Base-by-base conservation (phyloP, 2,888 invertebrate genomes). In the Strigamia transsilvanica region DNA sequence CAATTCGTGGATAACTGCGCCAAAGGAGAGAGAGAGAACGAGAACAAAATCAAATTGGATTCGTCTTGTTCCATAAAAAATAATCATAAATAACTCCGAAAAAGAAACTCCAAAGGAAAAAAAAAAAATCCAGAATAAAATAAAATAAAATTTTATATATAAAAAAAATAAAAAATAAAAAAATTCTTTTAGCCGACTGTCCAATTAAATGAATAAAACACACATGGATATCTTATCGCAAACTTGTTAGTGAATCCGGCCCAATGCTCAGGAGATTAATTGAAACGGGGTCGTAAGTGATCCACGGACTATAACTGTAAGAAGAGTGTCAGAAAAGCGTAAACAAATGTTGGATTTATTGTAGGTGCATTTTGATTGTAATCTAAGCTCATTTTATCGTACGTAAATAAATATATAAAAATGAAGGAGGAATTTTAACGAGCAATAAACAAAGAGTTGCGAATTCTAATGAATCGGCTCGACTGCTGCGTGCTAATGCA, bases 21-120 rank as follows among this genome's bases (percentile, higher is more conserved):
- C 66, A 23, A 66, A 66, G 51, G n/a, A 51, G 51, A 66, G n/a
- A n/a, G n/a, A 61, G 66, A 66, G 66, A 23, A 34, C 34, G 34
- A 61, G 61, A 66, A 66, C 66, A 66, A 66, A 66, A 66, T 66
- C 66, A 66, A 66, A 66, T 66, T 66, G 66, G 27, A 66, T 66
- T 66, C 32, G 23, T 9, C 32, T 23, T 27, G 32, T 32, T 10
- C 66, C 66, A 66, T 66, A 66, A 66, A 61, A 66, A 66, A 27
- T 13, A 66, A 51, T 51, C 51, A n/a, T 51, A n/a, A n/a, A 13
- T 51, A 51, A 13, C 51, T 51, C n/a, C n/a, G n/a, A 51, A 51
- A 51, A 51, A 51, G n/a, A 51, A n/a, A 13, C 5, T 51, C 10
- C 10, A 51, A 6, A 51, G 3, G 2, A 51, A 46, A 46, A 46